Percentiles rank a stretch among this genome's conserved stretches.
phyloP scores from a whole-genome alignment of 2,113 vertebrate genomes.

The Barbus barbus region DNA sequence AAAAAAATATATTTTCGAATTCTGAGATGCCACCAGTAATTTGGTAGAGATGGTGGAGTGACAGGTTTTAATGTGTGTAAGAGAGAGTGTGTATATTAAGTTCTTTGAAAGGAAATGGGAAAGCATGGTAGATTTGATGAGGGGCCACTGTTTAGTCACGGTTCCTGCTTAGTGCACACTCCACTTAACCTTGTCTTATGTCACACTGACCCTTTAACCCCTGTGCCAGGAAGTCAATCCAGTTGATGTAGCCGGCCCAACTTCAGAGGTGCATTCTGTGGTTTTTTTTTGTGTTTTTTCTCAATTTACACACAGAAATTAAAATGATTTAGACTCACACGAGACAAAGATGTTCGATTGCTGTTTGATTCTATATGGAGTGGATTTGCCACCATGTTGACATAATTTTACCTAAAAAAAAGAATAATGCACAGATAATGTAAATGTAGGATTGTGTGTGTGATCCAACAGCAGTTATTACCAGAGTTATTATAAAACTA shows the following conservation, averaged over 20 bases:
- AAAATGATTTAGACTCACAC: not conserved
- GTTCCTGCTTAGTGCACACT: conserved; percentile 18
- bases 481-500: not conserved
- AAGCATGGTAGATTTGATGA: not conserved
- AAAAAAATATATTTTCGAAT: not conserved
- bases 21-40: conserved; percentile 16
- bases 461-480: not conserved
- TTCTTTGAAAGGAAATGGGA: conserved; percentile 16
- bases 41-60: conserved; percentile 44
- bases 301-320: not conserved
- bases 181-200: not conserved
- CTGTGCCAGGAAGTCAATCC: not conserved
- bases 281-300: not conserved
- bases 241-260: not conserved
- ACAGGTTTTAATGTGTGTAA: conserved; percentile 49
- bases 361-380: not conserved
- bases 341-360: not conserved
- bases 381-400: not conserved
- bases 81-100: not conserved
- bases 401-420: not conserved
- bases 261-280: not conserved
- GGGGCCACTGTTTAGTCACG: conserved; percentile 58
- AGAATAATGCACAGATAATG: not conserved
- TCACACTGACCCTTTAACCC: conserved; percentile 15
- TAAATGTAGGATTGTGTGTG: not conserved